Conservation (phyloP, 2,113 vertebrate genomes). For the Perognathus longimembris region DNA sequence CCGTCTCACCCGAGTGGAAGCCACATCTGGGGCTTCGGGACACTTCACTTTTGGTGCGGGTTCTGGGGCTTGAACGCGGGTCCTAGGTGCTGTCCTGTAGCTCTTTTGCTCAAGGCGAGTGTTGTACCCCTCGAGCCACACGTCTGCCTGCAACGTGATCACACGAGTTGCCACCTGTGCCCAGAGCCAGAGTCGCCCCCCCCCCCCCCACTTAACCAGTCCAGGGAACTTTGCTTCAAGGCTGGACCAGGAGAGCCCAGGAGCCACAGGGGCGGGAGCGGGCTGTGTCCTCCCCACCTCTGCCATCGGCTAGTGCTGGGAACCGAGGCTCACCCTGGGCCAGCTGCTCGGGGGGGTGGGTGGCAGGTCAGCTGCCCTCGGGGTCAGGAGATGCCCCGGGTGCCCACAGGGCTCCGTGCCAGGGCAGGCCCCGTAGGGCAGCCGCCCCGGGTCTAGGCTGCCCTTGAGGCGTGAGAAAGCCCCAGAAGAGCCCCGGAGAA, state of each 20-base stretch:
- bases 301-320: not conserved
- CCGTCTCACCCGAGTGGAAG: fast-evolving
- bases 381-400: not conserved
- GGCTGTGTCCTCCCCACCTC: no score
- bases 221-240: not conserved
- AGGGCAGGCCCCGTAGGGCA: no score
- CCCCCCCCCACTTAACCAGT: not conserved
- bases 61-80: no score
- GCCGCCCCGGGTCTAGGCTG: not conserved
- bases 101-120: no score
- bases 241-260: not conserved
- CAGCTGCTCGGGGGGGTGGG: not conserved
- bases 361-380: not conserved
- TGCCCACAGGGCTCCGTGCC: fast-evolving
- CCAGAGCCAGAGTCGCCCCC: not conserved
- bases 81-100: no score
- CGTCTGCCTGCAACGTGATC: not conserved
- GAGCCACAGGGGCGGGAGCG: no score
- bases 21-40: not conserved
- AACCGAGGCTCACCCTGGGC: fast-evolving
- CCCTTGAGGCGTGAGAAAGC: not conserved
- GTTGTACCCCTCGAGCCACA: no score
- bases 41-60: fast-evolving
- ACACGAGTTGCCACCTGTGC: not conserved
- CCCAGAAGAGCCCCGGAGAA: not conserved